phyloP scores from a whole-genome alignment of 2,888 invertebrate species.

The Schrankia costaestrigalis region DNA sequence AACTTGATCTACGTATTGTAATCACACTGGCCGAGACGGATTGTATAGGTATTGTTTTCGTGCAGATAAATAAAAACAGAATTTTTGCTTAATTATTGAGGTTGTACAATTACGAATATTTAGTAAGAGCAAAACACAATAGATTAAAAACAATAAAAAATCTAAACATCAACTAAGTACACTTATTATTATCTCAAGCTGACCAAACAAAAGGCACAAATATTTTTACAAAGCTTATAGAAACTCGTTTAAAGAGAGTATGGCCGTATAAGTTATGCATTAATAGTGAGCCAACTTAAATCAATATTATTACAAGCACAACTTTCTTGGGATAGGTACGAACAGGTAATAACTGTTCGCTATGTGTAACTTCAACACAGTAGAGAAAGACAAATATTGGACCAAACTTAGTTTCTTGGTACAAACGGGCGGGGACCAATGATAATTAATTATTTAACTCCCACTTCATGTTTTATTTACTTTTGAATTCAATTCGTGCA shows the following conservation, averaged over 20 bases:
- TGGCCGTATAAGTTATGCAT: conserved; percentile 41
- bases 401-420: conserved; percentile 58
- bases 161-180: conserved; percentile 26
- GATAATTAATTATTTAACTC: conserved; percentile 66
- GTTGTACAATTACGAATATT: neutral
- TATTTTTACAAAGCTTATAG: conserved; percentile 43
- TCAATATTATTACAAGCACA: conserved; percentile 62
- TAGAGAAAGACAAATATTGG: conserved; percentile 68
- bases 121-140: conserved; percentile 10
- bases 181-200: conserved; percentile 45
- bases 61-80: too few relatives aligned
- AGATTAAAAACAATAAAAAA: conserved; percentile 3
- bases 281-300: conserved; percentile 49
- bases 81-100: too few relatives aligned
- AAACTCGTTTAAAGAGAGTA: conserved; percentile 31
- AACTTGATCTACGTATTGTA: too few relatives aligned
- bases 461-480: conserved; percentile 45
- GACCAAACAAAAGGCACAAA: conserved; percentile 43
- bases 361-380: conserved; percentile 58
- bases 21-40: too few relatives aligned
- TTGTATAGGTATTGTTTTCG: too few relatives aligned
- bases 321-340: conserved; percentile 48
- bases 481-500: conserved; percentile 32
- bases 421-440: conserved; percentile 49
- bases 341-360: conserved; percentile 50